Evolutionary conservation across 2,888 invertebrate species (phyloP), one percentile per base, ranked within the genome.

Genomic region (Limnephilus auricula): DNA sequence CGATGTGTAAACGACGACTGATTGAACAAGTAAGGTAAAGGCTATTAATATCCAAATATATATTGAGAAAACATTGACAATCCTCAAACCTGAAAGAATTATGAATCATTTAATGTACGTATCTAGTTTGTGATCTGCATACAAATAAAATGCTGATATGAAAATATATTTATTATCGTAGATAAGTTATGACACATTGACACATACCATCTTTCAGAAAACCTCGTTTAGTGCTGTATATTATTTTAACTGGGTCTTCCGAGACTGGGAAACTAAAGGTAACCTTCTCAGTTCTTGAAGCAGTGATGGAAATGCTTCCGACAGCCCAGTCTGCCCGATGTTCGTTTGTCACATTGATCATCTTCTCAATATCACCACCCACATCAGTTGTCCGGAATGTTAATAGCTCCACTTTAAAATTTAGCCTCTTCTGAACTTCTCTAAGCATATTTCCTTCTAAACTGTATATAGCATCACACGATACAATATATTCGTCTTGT

Each of bases 241-340:
- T 32, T 1, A 90, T 37, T 50, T 88, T 90, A 18, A 45, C 30
- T n/a, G 90, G 90, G 30, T 90, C 90, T 50, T 78, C 82, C 18
- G 50, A 40, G 31, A 90, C 90, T 10, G 50, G 40, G 18, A 25
- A 87, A 88, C 87, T 87, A n/a, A 90, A 90, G 6, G 13, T 31
- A n/a, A 65, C 82, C 45, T 40, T 80, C 2, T 45, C 30, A 30
- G 15, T 31, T 88, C 90, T 90, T 13, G 18, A 15, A 12, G 50
- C 50, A 32, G 90, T 88, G 3, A 90, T 82, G 6, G 87, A 80
- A 9, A 90, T 87, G n/a, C 90, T 90, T 30, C 90, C 90, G 45
- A 90, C 87, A 30, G 80, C 37, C 90, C 90, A 90, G 82, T 90
- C 87, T 18, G 79, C 45, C n/a, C 18, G 10, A 10, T 79, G 32